Evolutionary conservation across 37 sponge, comb jelly and placozoan genomes (phyloP).

Genomic region (Ephydatia muelleri): DNA sequence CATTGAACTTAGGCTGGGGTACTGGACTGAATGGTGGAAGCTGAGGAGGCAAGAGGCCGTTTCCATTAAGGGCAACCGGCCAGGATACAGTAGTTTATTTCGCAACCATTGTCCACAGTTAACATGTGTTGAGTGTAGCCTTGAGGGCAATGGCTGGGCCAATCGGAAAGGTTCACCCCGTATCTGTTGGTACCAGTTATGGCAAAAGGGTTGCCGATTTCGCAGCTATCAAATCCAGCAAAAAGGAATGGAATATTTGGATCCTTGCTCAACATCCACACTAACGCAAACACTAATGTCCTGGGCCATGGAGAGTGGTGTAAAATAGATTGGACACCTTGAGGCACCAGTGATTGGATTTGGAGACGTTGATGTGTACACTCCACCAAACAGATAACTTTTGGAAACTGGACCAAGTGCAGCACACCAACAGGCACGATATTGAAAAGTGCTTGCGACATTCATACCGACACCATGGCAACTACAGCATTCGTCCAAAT

Average conservation of each 20-base stretch:
- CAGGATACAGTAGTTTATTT: slow-evolving; percentile 69
- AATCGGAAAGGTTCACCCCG: background rate
- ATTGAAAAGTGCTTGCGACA: slow-evolving; percentile 4
- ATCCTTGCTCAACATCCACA: slow-evolving; percentile 52
- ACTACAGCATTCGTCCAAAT: background rate
- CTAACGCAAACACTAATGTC: slow-evolving; percentile 66
- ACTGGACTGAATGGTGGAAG: slow-evolving; percentile 56
- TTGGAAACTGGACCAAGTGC: slow-evolving; percentile 15
- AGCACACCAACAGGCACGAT: slow-evolving; percentile 71
- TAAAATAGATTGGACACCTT: slow-evolving; percentile 66
- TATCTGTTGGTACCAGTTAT: background rate
- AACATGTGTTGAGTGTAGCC: slow-evolving; percentile 55
- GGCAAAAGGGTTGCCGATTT: slow-evolving; percentile 70
- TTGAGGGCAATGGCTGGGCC: slow-evolving; percentile 60
- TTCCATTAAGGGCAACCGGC: slow-evolving; percentile 6
- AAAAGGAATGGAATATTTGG: slow-evolving; percentile 45
- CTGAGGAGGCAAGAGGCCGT: background rate
- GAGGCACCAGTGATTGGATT: slow-evolving; percentile 67
- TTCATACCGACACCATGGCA: background rate
- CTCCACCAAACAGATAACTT: slow-evolving; percentile 82
- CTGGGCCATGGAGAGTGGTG: slow-evolving; percentile 53
- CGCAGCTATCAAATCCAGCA: slow-evolving; percentile 78
- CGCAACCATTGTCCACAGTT: slow-evolving; percentile 60
- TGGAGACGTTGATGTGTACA: slow-evolving; percentile 49
- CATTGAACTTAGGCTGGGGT: slow-evolving; percentile 20